These are phyloP conservation scores for Drosophila takahashii DNA, from an alignment of 1,140 invertebrate species.

Conservation along the genomic window DNA sequence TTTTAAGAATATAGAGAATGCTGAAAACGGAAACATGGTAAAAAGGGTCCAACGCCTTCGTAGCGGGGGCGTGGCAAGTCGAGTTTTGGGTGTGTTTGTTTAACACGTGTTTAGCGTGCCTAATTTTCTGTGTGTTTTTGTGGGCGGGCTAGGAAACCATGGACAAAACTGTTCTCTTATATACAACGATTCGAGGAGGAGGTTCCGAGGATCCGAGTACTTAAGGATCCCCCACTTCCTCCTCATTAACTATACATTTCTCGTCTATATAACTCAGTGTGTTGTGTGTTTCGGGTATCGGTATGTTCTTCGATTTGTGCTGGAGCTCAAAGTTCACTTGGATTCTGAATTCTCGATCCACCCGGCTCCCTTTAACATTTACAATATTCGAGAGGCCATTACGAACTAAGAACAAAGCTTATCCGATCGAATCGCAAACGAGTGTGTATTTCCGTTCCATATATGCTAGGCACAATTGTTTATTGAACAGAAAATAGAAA, in stretches of 20 bases:
- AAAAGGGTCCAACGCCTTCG: conserved; percentile 20
- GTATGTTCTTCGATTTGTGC: conserved; percentile 26
- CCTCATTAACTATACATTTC: conserved; percentile 12
- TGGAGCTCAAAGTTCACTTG: conserved; percentile 2
- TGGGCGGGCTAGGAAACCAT: conserved; percentile 38
- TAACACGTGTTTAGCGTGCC: not conserved
- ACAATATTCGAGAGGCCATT: conserved; percentile 18
- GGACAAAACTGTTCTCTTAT: conserved; percentile 49
- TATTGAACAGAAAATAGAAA: conserved; percentile 7
- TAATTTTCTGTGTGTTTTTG: conserved; percentile 3
- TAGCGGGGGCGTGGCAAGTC: conserved; percentile 9
- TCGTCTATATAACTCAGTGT: conserved; percentile 13
- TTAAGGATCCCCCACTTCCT: not conserved
- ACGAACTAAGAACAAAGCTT: conserved; percentile 25
- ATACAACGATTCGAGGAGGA: conserved; percentile 36
- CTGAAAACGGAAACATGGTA: conserved; percentile 38
- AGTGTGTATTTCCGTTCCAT: conserved; percentile 1
- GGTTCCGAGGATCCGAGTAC: not conserved
- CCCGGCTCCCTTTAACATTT: conserved; percentile 17
- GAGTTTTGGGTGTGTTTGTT: conserved; percentile 8
- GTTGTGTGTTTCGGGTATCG: conserved; percentile 1
- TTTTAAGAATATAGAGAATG: conserved; percentile 48
- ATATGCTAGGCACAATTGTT: conserved; percentile 39
- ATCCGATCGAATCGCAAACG: conserved; percentile 16
- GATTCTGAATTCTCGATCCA: conserved; percentile 3